phyloP scores from a whole-genome alignment of 2,797 vertebrate genomes.

The Brachyalestes nurse region DNA sequence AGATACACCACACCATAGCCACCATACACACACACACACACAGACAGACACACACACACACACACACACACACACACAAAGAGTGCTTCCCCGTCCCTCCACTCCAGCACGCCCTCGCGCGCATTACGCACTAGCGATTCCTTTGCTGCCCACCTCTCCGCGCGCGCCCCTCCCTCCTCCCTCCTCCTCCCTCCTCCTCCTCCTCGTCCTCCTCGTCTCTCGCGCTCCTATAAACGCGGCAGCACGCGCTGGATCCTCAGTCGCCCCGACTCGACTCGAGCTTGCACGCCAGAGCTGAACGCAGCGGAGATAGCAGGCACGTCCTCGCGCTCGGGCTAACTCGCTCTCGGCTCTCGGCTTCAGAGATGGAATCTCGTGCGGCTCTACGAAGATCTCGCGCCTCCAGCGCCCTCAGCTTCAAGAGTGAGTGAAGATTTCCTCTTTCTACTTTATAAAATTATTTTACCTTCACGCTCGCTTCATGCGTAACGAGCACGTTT shows the following conservation, averaged over 20 bases:
- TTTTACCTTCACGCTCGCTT: no score
- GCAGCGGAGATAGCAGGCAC: slow-evolving; percentile 83
- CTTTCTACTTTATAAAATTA: no score
- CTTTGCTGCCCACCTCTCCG: slow-evolving; percentile 68
- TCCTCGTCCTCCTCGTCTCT: slow-evolving; percentile 31
- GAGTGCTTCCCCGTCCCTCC: slow-evolving; percentile 67
- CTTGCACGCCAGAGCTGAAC: slow-evolving; percentile 73
- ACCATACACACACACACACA: not conserved
- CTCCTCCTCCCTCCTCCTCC: slow-evolving; percentile 15
- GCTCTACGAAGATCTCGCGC: slow-evolving; percentile 59
- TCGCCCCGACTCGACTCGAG: slow-evolving; percentile 64
- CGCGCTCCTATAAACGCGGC: slow-evolving; percentile 68
- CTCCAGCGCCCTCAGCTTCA: slow-evolving; percentile 69
- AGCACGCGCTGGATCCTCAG: slow-evolving; percentile 67
- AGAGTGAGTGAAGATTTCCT: slow-evolving; percentile 72
- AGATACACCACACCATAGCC: no score
- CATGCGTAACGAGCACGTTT: no score
- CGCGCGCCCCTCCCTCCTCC: slow-evolving; percentile 57
- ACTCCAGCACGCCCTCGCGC: slow-evolving; percentile 47
- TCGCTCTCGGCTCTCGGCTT: slow-evolving; percentile 83
- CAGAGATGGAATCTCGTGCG: slow-evolving; percentile 75
- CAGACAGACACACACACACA: not conserved
- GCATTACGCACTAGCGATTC: slow-evolving; percentile 66
- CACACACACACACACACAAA: not conserved
- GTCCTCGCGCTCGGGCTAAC: slow-evolving; percentile 79